Base-by-base conservation (phyloP, 2,113 vertebrate genomes). In the Grantiella picta region DNA sequence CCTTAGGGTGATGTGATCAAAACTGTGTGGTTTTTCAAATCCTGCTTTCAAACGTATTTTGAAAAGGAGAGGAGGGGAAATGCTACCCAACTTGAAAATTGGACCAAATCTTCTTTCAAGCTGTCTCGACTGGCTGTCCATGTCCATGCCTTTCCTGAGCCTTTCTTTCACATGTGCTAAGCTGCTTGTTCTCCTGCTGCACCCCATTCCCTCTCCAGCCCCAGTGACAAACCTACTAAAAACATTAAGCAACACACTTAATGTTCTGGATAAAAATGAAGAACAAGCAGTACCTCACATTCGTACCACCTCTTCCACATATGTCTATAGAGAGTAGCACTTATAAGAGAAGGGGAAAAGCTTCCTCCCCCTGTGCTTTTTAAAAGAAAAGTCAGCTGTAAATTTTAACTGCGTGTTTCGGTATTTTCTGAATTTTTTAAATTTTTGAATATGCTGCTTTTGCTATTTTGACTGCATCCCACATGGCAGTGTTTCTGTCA, bases 231-330 rank as follows among this genome's bases (percentile, higher is more conserved):
- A 92, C 56, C 63, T 63, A 29, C 49, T 87, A 44, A 90, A 94
- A 91, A 91, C 71, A 90, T 97, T 93, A 97, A 96, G 92, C 38
- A 80, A 92, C 42, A 73, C 68, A 82, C 82, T 95, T 97, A 92
- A 91, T 95, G 91, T 93, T 96, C 88, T 90, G 78, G 54, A 88
- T 53, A n/a, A 87, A 92, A 80, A 61, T 36, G 61, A 91, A 66
- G 70, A 94, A 63, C 59, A 86, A 96, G 71, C 78, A 91, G 63
- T 52, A 86, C 78, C 63, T 95, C 75, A 54, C 42, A 77, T 66
- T 77, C 0, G 0, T 66, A 77, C 82, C 87, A 59, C 71, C 71
- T 83, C 45, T 79, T 77, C 75, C 44, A 24, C 49, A 7, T 88
- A 23, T 36, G 53, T 80, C 75, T 82, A 1, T 45, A 76, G 29